A percentile compares a stretch with the other conserved stretches of the same genome.
Conservation (phyloP, 2,113 vertebrate genomes). For the Nanorana parkeri region DNA sequence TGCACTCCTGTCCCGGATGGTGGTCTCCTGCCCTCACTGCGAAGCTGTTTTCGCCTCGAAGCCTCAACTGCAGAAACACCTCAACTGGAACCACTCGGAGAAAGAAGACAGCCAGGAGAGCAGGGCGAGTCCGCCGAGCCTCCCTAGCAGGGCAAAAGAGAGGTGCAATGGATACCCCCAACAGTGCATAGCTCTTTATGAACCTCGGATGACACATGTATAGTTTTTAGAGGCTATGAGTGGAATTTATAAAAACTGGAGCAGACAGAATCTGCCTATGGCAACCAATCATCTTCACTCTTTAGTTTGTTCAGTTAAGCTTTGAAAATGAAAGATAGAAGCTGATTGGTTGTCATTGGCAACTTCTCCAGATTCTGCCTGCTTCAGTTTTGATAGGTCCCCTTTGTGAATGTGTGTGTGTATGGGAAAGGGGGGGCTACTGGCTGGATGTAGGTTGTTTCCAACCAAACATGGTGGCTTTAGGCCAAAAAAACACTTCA, state of each 20-base stretch:
- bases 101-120: slow-evolving; percentile 69
- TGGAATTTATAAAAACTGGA: no score
- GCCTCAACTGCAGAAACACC: slow-evolving; percentile 94
- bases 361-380: no score
- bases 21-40: slow-evolving; percentile 88
- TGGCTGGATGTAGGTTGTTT: background rate
- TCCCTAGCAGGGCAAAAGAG: slow-evolving; percentile 85
- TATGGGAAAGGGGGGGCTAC: background rate
- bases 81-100: slow-evolving; percentile 92
- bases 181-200: background rate
- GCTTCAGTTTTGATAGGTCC: no score
- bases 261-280: no score
- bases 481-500: background rate
- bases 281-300: no score
- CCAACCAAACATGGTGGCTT: background rate
- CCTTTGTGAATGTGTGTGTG: no score
- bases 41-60: slow-evolving; percentile 94
- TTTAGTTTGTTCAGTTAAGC: no score
- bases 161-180: slow-evolving; percentile 75
- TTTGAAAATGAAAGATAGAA: no score
- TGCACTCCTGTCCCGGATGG: slow-evolving; percentile 83
- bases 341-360: no score
- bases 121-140: slow-evolving; percentile 73
- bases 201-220: background rate
- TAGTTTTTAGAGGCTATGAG: background rate